Evolutionary conservation across 2,888 invertebrate genomes (phyloP), one percentile per base, ranked within the genome.

Genomic region (Drosophila crucigera): DNA sequence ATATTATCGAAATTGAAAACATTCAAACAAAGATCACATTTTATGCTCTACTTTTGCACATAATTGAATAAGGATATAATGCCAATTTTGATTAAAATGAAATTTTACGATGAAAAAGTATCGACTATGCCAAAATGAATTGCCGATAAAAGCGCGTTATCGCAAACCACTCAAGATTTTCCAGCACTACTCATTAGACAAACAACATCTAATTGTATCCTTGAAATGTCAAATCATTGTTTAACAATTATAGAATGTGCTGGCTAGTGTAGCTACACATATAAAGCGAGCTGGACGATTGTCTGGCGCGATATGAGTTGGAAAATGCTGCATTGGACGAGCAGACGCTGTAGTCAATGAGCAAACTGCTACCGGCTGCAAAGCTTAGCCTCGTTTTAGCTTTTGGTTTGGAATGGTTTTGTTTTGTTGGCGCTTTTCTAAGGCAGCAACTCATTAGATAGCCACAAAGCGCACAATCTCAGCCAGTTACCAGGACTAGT

Each of bases 401-500:
- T 39, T 59, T 58, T 33, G 55, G 54, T 64, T 73, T 37, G 28
- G 4, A 56, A 68, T 49, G 56, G 47, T 54, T 63, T 58, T 54
- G 56, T 56, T 64, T 47, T 19, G 37, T 49, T 47, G 25, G 60
- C 43, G 60, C 9, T 53, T 39, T 62, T 66, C 68, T 39, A 25
- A 43, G 67, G 75, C 76, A 56, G 59, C 58, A 54, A 69, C 60
- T 68, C 73, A 87, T 84, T 89, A 84, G 67, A 73, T 61, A 84
- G 66, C 80, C 87, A 55, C 82, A 85, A 73, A 76, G 73, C 67
- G 54, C 61, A 73, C 72, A 79, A 82, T 82, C 75, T 73, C 73
- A 61, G 73, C 30, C 63, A 73, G 69, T 55, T 64, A n/a, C 37
- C 52, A 22, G 53, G 39, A 39, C n/a, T n/a, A n/a, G n/a, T n/a